Percentiles rank a stretch among this genome's conserved stretches.
These are phyloP conservation scores for Gasterosteus aculeatus DNA, from an alignment of 2,113 vertebrate species.

Conservation along the genomic window DNA sequence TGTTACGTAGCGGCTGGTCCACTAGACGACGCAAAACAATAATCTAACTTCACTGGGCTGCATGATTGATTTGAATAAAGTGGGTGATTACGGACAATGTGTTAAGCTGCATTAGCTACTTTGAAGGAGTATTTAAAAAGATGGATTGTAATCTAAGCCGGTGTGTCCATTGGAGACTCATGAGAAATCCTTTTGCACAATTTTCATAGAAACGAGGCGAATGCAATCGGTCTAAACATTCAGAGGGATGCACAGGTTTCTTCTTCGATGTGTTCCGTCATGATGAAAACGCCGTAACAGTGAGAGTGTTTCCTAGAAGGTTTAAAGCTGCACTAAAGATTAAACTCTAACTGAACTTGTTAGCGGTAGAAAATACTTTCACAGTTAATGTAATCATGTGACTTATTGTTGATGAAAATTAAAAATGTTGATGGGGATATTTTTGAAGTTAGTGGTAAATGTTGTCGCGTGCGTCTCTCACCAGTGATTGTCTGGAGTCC, in stretches of 20 bases:
- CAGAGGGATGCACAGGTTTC: too few relatives aligned
- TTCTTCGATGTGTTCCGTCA: too few relatives aligned
- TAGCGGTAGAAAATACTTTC: too few relatives aligned
- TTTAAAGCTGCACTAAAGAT: too few relatives aligned
- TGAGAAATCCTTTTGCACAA: background rate
- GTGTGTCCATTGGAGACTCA: constrained; percentile 5
- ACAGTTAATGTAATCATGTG: background rate
- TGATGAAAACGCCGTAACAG: too few relatives aligned
- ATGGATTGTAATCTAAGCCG: background rate
- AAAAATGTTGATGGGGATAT: background rate
- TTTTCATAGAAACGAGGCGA: background rate
- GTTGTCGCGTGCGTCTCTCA: too few relatives aligned
- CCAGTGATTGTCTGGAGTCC: background rate
- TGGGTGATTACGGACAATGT: constrained; percentile 10
- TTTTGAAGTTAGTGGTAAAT: background rate
- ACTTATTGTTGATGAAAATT: background rate
- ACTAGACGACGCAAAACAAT: constrained; percentile 10
- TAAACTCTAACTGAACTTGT: too few relatives aligned
- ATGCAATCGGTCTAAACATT: too few relatives aligned
- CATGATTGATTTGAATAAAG: constrained; percentile 8
- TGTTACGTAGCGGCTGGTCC: background rate
- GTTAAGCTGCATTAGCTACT: constrained; percentile 8
- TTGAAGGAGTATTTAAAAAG: constrained; percentile 4
- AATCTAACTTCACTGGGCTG: constrained; percentile 26
- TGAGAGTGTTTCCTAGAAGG: too few relatives aligned